Conservation (phyloP, 2,797 vertebrate genomes). For the Ammospiza maritima region DNA sequence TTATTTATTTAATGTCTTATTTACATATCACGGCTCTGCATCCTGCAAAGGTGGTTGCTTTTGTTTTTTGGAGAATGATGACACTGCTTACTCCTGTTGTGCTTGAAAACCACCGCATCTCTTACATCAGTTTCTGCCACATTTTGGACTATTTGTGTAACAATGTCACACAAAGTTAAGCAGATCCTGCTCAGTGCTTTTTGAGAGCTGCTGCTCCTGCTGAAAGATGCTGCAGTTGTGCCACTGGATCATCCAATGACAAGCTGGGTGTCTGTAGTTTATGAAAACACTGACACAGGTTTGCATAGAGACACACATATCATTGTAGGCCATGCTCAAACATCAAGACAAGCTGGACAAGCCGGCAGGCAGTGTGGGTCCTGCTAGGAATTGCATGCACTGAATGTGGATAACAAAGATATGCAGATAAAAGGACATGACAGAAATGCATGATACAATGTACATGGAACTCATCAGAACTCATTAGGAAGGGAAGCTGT, state of each 20-base stretch:
- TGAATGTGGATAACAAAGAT: too few relatives aligned
- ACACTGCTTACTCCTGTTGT: neutral
- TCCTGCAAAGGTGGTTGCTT: neutral
- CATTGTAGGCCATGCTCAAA: neutral
- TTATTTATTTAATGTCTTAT: neutral
- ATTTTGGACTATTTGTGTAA: neutral
- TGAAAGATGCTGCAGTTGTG: neutral
- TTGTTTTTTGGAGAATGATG: neutral
- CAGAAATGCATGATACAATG: rapidly evolving
- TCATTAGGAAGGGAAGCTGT: neutral
- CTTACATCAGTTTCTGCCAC: neutral
- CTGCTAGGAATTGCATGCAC: neutral
- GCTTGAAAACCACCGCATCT: neutral
- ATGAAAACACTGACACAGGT: neutral
- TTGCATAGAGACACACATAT: neutral
- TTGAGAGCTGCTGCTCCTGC: neutral
- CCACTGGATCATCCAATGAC: neutral
- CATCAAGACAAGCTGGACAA: neutral
- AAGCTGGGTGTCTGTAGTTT: neutral
- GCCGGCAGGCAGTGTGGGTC: neutral
- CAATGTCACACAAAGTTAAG: neutral
- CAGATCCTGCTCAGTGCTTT: neutral
- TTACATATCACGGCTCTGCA: neutral
- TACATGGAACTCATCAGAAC: neutral
- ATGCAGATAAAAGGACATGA: rapidly evolving